Percentiles rank a stretch among this genome's conserved stretches.
Evolutionary conservation across 2,113 vertebrate species (phyloP).

Genomic region (Cacatua alba): DNA sequence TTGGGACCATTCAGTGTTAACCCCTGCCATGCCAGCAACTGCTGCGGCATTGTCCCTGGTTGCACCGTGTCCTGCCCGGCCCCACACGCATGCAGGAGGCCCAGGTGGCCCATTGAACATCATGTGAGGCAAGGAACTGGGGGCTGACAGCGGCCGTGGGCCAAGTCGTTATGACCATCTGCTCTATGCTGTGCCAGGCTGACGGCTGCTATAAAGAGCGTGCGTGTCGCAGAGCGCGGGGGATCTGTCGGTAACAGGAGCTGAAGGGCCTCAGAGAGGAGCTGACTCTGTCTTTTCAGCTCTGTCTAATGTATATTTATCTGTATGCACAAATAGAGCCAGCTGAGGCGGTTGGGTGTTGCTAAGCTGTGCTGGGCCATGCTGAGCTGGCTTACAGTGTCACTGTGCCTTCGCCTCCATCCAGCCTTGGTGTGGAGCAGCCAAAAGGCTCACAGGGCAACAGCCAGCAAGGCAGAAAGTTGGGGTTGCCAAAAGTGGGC

Average conservation of each 20-base stretch:
- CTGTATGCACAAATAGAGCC: background rate
- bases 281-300: slow-evolving; percentile 46
- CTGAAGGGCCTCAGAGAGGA: background rate
- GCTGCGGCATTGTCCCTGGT: background rate
- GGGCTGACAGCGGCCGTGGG: slow-evolving; percentile 37
- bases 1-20: fast-evolving
- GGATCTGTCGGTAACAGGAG: slow-evolving; percentile 49
- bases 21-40: background rate
- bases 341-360: background rate
- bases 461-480: fast-evolving
- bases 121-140: slow-evolving; percentile 31
- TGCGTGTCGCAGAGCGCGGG: background rate
- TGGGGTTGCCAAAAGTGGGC: fast-evolving
- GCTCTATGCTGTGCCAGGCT: slow-evolving; percentile 18
- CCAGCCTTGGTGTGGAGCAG: background rate
- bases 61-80: background rate
- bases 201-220: slow-evolving; percentile 7
- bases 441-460: background rate
- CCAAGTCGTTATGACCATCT: slow-evolving; percentile 70
- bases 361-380: background rate
- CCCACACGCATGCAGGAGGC: slow-evolving; percentile 19
- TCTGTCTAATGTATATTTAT: background rate
- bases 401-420: fast-evolving
- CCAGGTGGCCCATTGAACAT: slow-evolving; percentile 66
- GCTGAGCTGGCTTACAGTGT: background rate